These are phyloP conservation scores for Montipora efflorescens DNA, from an alignment of 64 coral and sea anemone genomes.

Conservation along the genomic window DNA sequence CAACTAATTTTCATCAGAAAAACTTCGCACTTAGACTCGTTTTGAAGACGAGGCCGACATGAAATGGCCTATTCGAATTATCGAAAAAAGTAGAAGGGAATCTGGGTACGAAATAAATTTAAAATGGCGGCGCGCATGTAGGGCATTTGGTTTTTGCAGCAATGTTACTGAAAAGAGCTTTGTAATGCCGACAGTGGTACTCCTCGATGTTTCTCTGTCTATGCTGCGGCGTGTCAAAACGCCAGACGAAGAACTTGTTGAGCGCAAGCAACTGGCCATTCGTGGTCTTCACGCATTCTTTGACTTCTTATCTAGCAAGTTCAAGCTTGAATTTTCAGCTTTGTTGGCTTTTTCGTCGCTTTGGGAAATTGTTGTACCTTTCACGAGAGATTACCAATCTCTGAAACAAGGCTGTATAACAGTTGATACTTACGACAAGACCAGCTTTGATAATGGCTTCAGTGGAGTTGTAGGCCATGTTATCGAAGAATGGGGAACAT, in stretches of 20 bases:
- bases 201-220: constrained; percentile 97
- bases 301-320: constrained; percentile 86
- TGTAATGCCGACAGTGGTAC: constrained; percentile 94
- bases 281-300: constrained; percentile 92
- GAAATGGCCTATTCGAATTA: too few species aligned
- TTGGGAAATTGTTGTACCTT: constrained; percentile 97
- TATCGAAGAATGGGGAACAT: constrained; percentile 97
- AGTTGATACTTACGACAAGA: constrained; percentile 95
- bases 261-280: constrained; percentile 86
- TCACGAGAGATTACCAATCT: constrained; percentile 92
- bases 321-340: constrained; percentile 95
- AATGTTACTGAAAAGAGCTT: neutral
- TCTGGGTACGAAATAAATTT: neutral
- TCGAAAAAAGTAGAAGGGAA: too few species aligned
- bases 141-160: neutral
- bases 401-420: constrained; percentile 97
- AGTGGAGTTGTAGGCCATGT: constrained; percentile 94
- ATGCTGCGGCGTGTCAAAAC: constrained; percentile 90
- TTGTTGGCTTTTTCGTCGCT: constrained; percentile 97
- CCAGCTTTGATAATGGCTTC: constrained; percentile 91
- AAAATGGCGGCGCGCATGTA: constrained; percentile 8
- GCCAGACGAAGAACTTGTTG: constrained; percentile 68
- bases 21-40: too few species aligned
- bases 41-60: too few species aligned
- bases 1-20: too few species aligned